phyloP scores from a whole-genome alignment of 1,140 invertebrate species.

The Tetramorium simillimum region DNA sequence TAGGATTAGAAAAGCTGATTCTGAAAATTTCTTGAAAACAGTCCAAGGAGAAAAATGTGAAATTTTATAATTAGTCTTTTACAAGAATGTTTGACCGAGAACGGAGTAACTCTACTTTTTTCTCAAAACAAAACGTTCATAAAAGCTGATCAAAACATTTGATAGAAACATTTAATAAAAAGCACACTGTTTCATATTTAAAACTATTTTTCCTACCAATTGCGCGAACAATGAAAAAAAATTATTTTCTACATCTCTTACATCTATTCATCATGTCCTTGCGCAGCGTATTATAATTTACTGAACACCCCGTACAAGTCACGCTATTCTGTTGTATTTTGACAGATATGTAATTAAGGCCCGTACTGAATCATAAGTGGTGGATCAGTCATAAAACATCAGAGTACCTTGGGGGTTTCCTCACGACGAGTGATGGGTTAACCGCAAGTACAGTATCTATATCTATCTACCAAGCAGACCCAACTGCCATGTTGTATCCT shows the following conservation, averaged over 20 bases:
- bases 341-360: constrained; percentile 50
- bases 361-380: constrained; percentile 53
- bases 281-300: neutral
- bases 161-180: neutral
- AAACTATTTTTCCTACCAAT: neutral
- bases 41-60: neutral
- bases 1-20: neutral
- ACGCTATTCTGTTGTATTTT: constrained; percentile 45
- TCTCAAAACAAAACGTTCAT: neutral
- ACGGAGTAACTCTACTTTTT: neutral
- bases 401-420: constrained; percentile 1
- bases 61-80: neutral
- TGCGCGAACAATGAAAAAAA: neutral
- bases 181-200: neutral
- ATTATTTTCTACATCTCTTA: neutral
- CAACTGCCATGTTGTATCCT: constrained; percentile 20
- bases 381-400: constrained; percentile 58
- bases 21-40: neutral
- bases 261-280: neutral
- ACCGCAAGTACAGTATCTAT: constrained; percentile 42
- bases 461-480: constrained; percentile 40
- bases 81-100: neutral
- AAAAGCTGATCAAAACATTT: constrained; percentile 1
- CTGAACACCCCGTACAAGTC: neutral
- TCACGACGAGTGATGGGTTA: constrained; percentile 52